Percentiles rank a stretch among this genome's conserved stretches.
Conservation (phyloP, 30 jellyfish, hydroid and myxozoan species). For the Turritopsis dohrnii region DNA sequence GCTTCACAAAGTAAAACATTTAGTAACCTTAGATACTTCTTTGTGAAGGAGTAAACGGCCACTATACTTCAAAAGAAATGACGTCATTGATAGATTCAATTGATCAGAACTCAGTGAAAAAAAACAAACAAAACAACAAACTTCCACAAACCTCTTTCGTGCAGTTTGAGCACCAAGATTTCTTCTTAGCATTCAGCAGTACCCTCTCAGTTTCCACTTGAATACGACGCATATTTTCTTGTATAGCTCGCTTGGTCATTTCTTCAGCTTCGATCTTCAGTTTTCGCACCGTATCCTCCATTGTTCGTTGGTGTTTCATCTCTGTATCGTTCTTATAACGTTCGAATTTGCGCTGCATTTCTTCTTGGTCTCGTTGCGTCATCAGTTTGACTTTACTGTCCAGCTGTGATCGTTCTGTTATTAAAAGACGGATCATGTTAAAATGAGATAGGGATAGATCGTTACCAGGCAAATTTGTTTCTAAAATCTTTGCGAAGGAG, state of each 20-base stretch:
- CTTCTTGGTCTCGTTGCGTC: constrained; percentile 71
- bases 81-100: no score
- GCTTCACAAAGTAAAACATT: no score
- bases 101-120: not conserved
- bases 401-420: constrained; percentile 58
- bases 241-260: constrained; percentile 64
- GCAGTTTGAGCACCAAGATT: constrained; percentile 95
- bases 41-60: no score
- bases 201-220: constrained; percentile 77
- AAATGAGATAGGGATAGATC: no score
- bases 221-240: constrained; percentile 67
- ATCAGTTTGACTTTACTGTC: constrained; percentile 54
- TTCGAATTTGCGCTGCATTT: constrained; percentile 72
- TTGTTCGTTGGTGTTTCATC: constrained; percentile 53
- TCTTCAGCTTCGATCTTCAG: constrained; percentile 71
- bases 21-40: no score
- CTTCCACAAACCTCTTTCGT: constrained; percentile 43
- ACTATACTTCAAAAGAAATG: not conserved
- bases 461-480: no score
- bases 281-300: constrained; percentile 76
- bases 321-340: constrained; percentile 69
- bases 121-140: no score
- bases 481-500: no score
- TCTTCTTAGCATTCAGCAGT: constrained; percentile 73
- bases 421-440: not conserved